Percentiles rank a stretch among this genome's conserved stretches.
Evolutionary conservation across 1,140 invertebrate genomes (phyloP).

Genomic region (Chymomyza costata): DNA sequence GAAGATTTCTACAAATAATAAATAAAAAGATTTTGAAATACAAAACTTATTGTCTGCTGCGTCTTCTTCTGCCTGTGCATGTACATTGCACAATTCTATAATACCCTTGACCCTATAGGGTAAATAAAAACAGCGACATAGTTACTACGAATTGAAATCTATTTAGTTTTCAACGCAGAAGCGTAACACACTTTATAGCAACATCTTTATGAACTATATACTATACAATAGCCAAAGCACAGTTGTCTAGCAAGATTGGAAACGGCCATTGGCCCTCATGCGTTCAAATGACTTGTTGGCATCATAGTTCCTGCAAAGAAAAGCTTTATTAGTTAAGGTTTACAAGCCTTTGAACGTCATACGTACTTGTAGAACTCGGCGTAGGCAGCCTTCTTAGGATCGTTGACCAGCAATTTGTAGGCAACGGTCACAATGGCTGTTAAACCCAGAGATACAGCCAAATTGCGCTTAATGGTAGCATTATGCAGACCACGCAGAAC

Average conservation of each 20-base stretch:
- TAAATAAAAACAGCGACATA: slow-evolving; percentile 34
- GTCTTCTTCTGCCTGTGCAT: not conserved
- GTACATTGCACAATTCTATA: not conserved
- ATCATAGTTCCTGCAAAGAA: slow-evolving; percentile 77
- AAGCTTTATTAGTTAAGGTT: slow-evolving; percentile 16
- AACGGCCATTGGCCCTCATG: slow-evolving; percentile 77
- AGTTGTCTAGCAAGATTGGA: slow-evolving; percentile 71
- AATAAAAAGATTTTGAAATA: slow-evolving; percentile 27
- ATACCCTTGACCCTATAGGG: not conserved
- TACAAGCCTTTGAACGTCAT: not conserved
- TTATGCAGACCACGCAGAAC: slow-evolving; percentile 72
- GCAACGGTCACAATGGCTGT: slow-evolving; percentile 56
- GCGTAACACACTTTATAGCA: slow-evolving; percentile 28
- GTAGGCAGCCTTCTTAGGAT: slow-evolving; percentile 77
- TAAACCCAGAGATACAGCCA: slow-evolving; percentile 60
- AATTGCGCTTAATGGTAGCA: slow-evolving; percentile 73
- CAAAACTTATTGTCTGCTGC: no score
- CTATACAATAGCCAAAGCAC: slow-evolving; percentile 25
- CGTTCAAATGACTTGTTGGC: slow-evolving; percentile 77
- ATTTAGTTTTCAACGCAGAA: slow-evolving; percentile 59
- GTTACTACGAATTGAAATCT: slow-evolving; percentile 56
- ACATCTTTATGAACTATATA: slow-evolving; percentile 61
- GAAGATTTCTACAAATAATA: slow-evolving; percentile 52
- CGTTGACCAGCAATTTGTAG: slow-evolving; percentile 65
- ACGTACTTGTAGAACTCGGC: slow-evolving; percentile 79